Evolutionary conservation across 1,140 invertebrate genomes (phyloP).

Genomic region (Temnothorax curvispinosus): DNA sequence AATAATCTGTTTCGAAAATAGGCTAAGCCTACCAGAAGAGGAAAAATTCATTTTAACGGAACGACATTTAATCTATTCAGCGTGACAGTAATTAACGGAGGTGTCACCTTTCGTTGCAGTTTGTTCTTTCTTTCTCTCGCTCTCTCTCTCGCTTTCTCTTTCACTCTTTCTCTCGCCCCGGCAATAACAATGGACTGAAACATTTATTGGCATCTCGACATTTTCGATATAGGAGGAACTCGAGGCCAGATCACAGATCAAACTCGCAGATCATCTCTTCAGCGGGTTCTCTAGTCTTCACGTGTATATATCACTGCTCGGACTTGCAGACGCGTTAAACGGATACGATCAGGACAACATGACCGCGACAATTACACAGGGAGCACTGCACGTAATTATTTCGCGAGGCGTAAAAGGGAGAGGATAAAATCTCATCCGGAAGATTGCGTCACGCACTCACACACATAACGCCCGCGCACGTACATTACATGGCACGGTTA

Average conservation of each 20-base stretch:
- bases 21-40: not conserved
- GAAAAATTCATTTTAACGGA: not conserved
- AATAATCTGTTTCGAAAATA: not conserved
- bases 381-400: constrained; percentile 25
- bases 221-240: not conserved
- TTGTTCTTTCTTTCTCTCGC: not conserved
- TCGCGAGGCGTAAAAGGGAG: constrained; percentile 41
- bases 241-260: not conserved
- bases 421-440: constrained; percentile 38
- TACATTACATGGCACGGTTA: not conserved
- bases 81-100: constrained; percentile 27
- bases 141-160: not conserved
- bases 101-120: not conserved
- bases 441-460: constrained; percentile 51
- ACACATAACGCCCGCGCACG: not conserved
- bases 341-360: constrained; percentile 27
- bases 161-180: not conserved
- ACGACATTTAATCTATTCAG: constrained; percentile 16
- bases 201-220: constrained; percentile 6
- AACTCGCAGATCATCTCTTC: not conserved
- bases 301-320: not conserved
- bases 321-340: not conserved
- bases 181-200: constrained; percentile 2
- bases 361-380: not conserved
- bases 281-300: not conserved